Conservation (phyloP, 2,113 vertebrate species). For the Mugil cephalus region DNA sequence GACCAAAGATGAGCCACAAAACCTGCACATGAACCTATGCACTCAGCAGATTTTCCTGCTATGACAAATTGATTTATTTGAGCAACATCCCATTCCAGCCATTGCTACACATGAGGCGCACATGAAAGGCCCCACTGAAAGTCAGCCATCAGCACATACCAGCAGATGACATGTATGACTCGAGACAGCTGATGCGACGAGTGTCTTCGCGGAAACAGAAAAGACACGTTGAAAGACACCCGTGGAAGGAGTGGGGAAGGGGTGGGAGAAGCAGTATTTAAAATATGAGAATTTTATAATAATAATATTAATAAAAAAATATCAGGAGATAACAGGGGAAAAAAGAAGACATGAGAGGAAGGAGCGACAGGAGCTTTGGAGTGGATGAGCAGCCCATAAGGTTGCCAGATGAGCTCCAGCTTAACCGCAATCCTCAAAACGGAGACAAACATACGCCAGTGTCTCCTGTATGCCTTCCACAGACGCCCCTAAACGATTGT, state of each 20-base stretch:
- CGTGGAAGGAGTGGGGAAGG: background rate
- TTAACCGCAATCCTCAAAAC: constrained; percentile 80
- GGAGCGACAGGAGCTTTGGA: constrained; percentile 57
- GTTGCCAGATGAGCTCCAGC: constrained; percentile 83
- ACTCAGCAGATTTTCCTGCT: constrained; percentile 78
- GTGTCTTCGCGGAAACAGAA: constrained; percentile 40
- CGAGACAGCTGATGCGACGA: constrained; percentile 64
- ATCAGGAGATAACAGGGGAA: constrained; percentile 25
- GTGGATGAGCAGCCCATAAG: constrained; percentile 74
- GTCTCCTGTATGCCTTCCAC: constrained; percentile 79
- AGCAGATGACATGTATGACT: constrained; percentile 70
- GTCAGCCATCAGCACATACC: constrained; percentile 80
- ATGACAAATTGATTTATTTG: constrained; percentile 85
- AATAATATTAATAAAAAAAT: constrained; percentile 26
- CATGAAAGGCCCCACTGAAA: constrained; percentile 76
- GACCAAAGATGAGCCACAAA: constrained; percentile 68
- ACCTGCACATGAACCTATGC: constrained; percentile 74
- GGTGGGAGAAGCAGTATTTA: background rate
- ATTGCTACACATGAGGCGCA: constrained; percentile 77
- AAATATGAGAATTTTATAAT: constrained; percentile 10
- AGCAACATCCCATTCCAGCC: constrained; percentile 76
- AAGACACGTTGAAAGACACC: constrained; percentile 32
- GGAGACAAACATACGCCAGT: constrained; percentile 79
- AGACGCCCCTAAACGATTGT: constrained; percentile 80
- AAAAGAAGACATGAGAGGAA: constrained; percentile 25